phyloP scores from a whole-genome alignment of 2,113 vertebrate species.

The Archocentrus centrarchus region DNA sequence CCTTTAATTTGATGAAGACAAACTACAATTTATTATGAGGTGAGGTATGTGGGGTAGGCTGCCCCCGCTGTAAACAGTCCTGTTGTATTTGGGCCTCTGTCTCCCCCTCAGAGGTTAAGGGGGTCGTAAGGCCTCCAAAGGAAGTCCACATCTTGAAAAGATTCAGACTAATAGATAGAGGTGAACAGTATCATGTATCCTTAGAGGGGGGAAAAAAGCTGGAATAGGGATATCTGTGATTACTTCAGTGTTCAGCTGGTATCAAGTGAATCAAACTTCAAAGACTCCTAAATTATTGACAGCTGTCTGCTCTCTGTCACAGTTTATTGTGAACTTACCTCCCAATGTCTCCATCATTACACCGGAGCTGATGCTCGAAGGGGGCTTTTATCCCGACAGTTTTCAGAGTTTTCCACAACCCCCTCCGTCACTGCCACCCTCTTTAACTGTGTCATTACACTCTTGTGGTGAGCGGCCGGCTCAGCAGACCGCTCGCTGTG shows the following conservation, averaged over 20 bases:
- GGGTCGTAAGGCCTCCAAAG: slow-evolving; percentile 56
- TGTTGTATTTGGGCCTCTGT: not conserved
- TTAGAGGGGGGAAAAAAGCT: not conserved
- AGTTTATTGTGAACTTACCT: slow-evolving; percentile 6
- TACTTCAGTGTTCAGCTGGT: slow-evolving; percentile 30
- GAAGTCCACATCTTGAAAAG: slow-evolving; percentile 75
- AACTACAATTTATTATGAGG: not conserved
- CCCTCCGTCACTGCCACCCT: slow-evolving; percentile 46
- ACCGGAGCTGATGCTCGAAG: slow-evolving; percentile 41
- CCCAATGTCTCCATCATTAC: slow-evolving; percentile 38
- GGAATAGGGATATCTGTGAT: slow-evolving; percentile 23
- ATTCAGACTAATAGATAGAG: slow-evolving; percentile 64
- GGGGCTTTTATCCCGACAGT: slow-evolving; percentile 42
- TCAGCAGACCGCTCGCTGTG: slow-evolving; percentile 49
- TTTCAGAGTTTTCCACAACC: slow-evolving; percentile 67
- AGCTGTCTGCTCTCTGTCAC: slow-evolving; percentile 25
- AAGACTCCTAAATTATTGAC: slow-evolving; percentile 39
- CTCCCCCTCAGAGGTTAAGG: slow-evolving; percentile 46
- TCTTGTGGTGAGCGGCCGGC: slow-evolving; percentile 60
- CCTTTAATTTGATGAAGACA: not conserved
- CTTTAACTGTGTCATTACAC: slow-evolving; percentile 75
- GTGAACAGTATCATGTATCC: slow-evolving; percentile 32
- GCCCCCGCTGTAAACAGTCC: not conserved
- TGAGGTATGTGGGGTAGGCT: accelerated
- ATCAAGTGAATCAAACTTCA: slow-evolving; percentile 35